These are phyloP conservation scores for Vanessa tameamea DNA, from an alignment of 1,140 invertebrate species.

Conservation along the genomic window DNA sequence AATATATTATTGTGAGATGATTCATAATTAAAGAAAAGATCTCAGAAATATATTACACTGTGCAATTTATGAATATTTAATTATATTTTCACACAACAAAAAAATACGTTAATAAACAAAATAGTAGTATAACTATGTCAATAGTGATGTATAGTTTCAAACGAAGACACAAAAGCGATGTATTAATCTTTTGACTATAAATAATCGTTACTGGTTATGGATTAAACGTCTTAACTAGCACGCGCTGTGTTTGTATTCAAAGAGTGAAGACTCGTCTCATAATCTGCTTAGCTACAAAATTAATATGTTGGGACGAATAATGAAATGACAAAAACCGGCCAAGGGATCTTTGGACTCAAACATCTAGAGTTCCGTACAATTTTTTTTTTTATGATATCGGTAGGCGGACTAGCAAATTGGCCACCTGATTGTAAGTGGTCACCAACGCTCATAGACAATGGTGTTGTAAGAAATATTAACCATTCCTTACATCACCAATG, in stretches of 20 bases:
- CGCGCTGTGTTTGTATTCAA: slow-evolving; percentile 5
- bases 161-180: slow-evolving; percentile 10
- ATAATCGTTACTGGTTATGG: slow-evolving; percentile 3
- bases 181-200: slow-evolving; percentile 14
- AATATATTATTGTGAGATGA: no score
- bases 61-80: background rate
- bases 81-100: background rate
- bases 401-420: no score
- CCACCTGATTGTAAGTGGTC: no score
- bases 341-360: no score
- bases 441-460: no score
- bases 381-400: no score
- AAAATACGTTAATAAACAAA: background rate
- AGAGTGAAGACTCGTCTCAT: background rate
- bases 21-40: no score
- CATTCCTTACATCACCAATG: no score
- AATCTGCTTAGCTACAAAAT: slow-evolving; percentile 29
- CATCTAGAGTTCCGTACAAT: no score
- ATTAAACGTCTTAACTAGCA: background rate
- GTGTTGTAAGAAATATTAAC: no score
- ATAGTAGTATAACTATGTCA: background rate
- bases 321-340: background rate
- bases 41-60: background rate
- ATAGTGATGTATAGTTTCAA: slow-evolving; percentile 9
- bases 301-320: slow-evolving; percentile 10